Conservation (phyloP, 2,888 invertebrate species). For the Agonopterix alstromeriana region DNA sequence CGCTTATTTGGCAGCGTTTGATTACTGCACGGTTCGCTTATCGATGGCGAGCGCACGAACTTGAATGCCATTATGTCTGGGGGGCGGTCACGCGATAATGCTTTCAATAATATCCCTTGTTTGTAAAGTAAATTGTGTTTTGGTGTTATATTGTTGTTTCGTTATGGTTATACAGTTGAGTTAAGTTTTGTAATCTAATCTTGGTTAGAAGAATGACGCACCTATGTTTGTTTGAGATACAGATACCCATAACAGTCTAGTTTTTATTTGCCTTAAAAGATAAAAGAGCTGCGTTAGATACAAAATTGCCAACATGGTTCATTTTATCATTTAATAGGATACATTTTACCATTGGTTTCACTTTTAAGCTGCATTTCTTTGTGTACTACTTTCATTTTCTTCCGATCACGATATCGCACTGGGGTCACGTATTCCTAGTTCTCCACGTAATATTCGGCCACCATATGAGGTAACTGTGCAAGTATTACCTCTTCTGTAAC, state of each 20-base stretch:
- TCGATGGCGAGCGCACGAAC: conserved; percentile 32
- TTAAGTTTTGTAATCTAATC: conserved; percentile 26
- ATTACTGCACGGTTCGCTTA: conserved; percentile 34
- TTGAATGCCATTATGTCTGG: conserved; percentile 26
- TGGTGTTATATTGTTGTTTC: conserved; percentile 13
- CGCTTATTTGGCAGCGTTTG: conserved; percentile 47
- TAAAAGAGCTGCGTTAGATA: neutral
- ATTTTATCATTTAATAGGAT: too few species aligned
- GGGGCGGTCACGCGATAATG: conserved; percentile 31
- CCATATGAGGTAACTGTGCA: conserved; percentile 15
- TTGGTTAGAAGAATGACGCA: conserved; percentile 16
- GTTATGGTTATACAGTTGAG: conserved; percentile 2
- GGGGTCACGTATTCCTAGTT: conserved; percentile 12
- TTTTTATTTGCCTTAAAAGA: conserved; percentile 4
- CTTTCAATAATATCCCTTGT: conserved; percentile 19
- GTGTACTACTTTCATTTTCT: conserved; percentile 7
- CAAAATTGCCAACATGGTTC: too few species aligned
- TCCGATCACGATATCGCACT: conserved; percentile 3
- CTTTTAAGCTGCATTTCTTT: neutral
- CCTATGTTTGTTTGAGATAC: conserved; percentile 35
- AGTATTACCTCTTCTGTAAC: conserved; percentile 10
- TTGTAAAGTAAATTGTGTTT: conserved; percentile 23
- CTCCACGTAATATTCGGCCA: conserved; percentile 8
- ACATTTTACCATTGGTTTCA: neutral
- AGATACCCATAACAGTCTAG: conserved; percentile 2